Conservation (phyloP, 2,888 invertebrate species). For the Drosophila algonquin region DNA sequence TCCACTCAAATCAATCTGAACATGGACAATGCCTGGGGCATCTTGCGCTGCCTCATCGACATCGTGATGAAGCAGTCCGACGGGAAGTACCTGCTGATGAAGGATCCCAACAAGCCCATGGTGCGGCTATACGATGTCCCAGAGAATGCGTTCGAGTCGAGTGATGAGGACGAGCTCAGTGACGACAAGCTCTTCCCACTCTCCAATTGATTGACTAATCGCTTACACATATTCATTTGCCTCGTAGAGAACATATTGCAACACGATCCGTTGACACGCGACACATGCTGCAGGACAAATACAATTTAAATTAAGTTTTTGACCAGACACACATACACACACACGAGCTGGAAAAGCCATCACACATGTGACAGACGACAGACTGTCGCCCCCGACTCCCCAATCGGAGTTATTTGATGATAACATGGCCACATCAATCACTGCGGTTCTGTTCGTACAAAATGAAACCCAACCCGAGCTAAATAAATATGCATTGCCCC, state of each 20-base stretch:
- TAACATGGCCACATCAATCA: conserved; percentile 76
- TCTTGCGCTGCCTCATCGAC: conserved; percentile 97
- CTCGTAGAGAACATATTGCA: conserved; percentile 35
- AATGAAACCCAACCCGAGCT: conserved; percentile 53
- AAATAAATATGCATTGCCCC: conserved; percentile 67
- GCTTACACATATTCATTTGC: conserved; percentile 9
- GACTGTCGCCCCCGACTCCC: neutral
- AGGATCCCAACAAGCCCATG: conserved; percentile 99
- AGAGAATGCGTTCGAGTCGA: conserved; percentile 98
- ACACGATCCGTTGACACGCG: conserved; percentile 54
- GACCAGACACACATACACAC: conserved; percentile 46
- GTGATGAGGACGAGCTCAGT: conserved; percentile 66
- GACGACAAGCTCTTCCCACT: conserved; percentile 33
- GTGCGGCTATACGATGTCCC: conserved; percentile 99
- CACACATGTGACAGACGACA: conserved; percentile 20
- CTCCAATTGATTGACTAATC: conserved; percentile 16
- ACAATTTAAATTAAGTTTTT: conserved; percentile 78
- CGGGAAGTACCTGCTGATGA: conserved; percentile 98
- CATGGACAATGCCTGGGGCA: conserved; percentile 99
- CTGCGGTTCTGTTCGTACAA: conserved; percentile 64
- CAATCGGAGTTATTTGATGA: conserved; percentile 73
- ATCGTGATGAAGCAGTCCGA: conserved; percentile 98
- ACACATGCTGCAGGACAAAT: conserved; percentile 49
- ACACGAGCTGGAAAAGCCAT: neutral
- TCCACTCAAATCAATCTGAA: conserved; percentile 99